These are phyloP conservation scores for Caenorhabditis angaria DNA, from an alignment of 2,888 invertebrate genomes.

Conservation along the genomic window DNA sequence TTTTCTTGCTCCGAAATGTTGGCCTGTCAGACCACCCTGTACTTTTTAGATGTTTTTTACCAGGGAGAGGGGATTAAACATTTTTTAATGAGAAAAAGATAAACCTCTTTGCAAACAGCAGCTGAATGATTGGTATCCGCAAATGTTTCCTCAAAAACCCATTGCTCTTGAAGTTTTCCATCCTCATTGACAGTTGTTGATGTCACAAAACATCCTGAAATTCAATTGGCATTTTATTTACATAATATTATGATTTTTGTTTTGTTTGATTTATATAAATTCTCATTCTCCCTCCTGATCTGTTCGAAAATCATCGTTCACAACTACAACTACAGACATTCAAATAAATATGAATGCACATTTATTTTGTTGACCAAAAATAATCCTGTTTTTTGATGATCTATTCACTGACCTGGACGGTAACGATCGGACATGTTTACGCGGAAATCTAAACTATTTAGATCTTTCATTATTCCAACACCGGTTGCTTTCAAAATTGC, in stretches of 20 bases:
- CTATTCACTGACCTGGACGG: slow-evolving; percentile 53
- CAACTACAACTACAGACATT: neutral
- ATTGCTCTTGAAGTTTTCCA: slow-evolving; percentile 62
- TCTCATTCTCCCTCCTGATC: too few species aligned
- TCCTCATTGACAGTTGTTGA: slow-evolving; percentile 66
- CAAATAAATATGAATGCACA: neutral
- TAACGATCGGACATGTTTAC: slow-evolving; percentile 64
- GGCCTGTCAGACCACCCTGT: neutral
- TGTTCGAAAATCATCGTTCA: too few species aligned
- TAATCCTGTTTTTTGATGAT: neutral
- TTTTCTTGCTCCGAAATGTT: neutral
- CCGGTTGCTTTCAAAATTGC: slow-evolving; percentile 72
- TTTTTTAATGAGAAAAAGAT: neutral
- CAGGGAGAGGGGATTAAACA: neutral
- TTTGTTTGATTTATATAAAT: too few species aligned
- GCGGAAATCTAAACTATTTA: slow-evolving; percentile 69
- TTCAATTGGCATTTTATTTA: neutral
- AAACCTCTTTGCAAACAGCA: slow-evolving; percentile 68
- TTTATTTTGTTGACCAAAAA: neutral
- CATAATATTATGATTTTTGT: neutral
- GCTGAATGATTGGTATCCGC: slow-evolving; percentile 65
- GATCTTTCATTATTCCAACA: slow-evolving; percentile 69
- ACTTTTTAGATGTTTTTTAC: neutral
- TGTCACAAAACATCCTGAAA: slow-evolving; percentile 63
- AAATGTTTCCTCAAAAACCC: slow-evolving; percentile 70